Evolutionary conservation across 2,797 vertebrate species (phyloP).

Genomic region (Propithecus perrieri): DNA sequence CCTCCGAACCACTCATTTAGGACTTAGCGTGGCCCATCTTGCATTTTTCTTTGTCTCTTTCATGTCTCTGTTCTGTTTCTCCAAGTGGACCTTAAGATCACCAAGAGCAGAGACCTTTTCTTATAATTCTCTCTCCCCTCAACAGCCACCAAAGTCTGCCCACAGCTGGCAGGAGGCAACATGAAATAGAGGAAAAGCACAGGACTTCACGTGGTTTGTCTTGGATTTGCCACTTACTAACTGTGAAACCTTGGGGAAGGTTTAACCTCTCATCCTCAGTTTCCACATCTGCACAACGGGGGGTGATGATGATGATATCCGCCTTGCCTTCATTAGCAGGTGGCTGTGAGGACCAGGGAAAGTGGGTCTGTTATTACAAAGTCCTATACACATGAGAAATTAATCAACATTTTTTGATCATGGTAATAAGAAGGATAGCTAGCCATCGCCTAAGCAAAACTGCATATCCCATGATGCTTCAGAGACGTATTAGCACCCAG

Average conservation of each 20-base stretch:
- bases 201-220: accelerated
- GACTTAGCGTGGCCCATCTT: background rate
- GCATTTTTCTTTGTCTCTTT: background rate
- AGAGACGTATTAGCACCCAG: background rate
- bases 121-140: background rate
- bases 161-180: background rate
- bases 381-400: background rate
- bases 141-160: background rate
- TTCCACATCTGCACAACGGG: background rate
- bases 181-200: background rate
- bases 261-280: background rate
- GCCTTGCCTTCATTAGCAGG: background rate
- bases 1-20: background rate
- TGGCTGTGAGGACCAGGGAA: background rate
- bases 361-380: background rate
- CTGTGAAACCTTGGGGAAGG: background rate
- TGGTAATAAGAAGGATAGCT: background rate
- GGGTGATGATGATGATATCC: background rate
- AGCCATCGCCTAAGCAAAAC: background rate
- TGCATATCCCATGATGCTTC: background rate
- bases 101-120: background rate
- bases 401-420: background rate
- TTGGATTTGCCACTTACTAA: background rate
- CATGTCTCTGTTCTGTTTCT: background rate
- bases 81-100: background rate